Percentiles rank a stretch among this genome's conserved stretches.
phyloP scores from a whole-genome alignment of 2,113 vertebrate genomes.

The Nyctereutes procyonoides region DNA sequence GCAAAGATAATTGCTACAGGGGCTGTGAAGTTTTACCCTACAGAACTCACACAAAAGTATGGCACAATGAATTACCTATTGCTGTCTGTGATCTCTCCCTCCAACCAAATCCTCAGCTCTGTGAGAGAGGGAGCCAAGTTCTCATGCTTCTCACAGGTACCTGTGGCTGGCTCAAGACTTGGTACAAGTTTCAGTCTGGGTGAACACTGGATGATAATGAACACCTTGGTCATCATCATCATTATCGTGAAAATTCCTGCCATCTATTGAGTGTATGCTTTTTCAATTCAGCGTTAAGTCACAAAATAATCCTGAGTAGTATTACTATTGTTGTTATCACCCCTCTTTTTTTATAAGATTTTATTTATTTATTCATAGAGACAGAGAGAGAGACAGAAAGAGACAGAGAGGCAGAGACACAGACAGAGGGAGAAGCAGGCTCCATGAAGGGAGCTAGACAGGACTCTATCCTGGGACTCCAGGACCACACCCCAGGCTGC shows the following conservation, averaged over 20 bases:
- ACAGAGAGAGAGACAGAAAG: no score
- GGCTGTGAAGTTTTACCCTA: background rate
- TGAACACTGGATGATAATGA: background rate
- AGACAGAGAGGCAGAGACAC: no score
- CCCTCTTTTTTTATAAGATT: background rate
- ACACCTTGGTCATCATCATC: background rate
- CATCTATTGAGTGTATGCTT: background rate
- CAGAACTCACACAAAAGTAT: background rate
- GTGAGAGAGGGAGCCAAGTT: background rate
- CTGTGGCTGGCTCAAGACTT: background rate
- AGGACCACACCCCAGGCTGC: no score
- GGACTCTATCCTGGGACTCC: no score
- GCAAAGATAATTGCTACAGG: background rate
- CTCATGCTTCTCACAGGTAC: background rate
- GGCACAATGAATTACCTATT: constrained; percentile 16
- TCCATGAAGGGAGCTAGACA: no score
- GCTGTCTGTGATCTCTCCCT: background rate
- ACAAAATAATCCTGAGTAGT: constrained; percentile 23
- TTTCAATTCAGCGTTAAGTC: constrained; percentile 41
- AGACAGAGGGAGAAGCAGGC: no score
- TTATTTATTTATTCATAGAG: no score
- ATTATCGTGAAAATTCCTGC: constrained; percentile 39
- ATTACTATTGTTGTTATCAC: background rate
- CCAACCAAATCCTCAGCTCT: constrained; percentile 6
- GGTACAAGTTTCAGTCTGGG: background rate